Base-by-base conservation (phyloP, 2,113 vertebrate species). In the Nerophis lumbriciformis region DNA sequence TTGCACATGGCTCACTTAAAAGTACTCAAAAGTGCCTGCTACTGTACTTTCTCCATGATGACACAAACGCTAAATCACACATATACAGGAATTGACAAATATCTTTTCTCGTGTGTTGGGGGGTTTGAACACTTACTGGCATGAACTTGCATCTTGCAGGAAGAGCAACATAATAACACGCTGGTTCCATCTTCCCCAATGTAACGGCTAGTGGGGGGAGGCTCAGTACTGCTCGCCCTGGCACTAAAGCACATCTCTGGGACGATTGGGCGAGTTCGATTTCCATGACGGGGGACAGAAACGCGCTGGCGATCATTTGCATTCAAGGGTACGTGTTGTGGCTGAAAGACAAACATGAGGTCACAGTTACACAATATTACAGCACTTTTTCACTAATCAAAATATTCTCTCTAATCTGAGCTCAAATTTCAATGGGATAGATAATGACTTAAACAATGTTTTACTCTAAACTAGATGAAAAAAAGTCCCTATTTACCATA, bases 241-340 rank as follows among this genome's bases (percentile, higher is more conserved):
- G 93, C 91, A 4, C 94, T 94, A 82, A 98, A 99, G 86, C 97
- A 99, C 94, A 99, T 97, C 87, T 99, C 97, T 0, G 95, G 95
- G 73, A 98, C 92, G 69, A 98, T 85, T 0, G 95, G 95, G 67
- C 91, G 92, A 1, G 91, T 97, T 79, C 69, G 88, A 59, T 87
- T 90, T 51, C 94, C 92, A 0, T 89, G 88, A 10, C 52, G 85
- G 6, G 92, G 90, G 1, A 82, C 57, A 1, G 82, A 68, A 39
- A 76, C 42, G 10, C 66, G 10, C 1, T 65, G 16, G 45, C 28
- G 3, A 2, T 79, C 80, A 0, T 36, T 63, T 0, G 19, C 42
- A 8, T n/a, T 16, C 6, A 69, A 11, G 37, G 8, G 10, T 1
- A 93, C 93, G 76, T 90, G 91, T 4, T 91, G 83, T 10, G 78